Percentiles rank a stretch among this genome's conserved stretches.
Evolutionary conservation across 2,113 vertebrate genomes (phyloP).

Genomic region (Phocoena sinus): DNA sequence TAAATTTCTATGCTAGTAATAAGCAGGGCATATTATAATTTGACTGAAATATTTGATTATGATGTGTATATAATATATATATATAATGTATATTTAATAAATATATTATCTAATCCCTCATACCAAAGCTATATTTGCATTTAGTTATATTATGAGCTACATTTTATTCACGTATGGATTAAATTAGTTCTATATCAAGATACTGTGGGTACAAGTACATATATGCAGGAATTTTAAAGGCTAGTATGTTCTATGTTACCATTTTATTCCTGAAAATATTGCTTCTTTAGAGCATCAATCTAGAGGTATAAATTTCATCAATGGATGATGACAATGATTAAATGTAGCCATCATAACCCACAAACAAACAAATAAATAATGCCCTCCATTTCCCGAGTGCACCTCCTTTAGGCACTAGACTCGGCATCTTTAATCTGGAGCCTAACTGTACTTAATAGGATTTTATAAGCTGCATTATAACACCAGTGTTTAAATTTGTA

Average conservation of each 20-base stretch:
- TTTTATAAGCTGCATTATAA: not conserved
- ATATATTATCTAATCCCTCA: not conserved
- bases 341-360: not conserved
- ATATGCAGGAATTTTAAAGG: not conserved
- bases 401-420: not conserved
- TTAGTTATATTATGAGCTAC: not conserved
- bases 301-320: not conserved
- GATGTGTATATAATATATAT: not conserved
- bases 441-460: not conserved
- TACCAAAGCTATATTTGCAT: not conserved
- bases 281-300: not conserved
- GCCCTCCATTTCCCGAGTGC: not conserved
- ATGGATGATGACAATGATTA: not conserved
- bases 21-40: not conserved
- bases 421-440: conserved; percentile 4
- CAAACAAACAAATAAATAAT: not conserved
- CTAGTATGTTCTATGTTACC: not conserved
- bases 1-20: not conserved
- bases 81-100: not conserved
- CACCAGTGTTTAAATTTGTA: not conserved
- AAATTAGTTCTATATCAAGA: not conserved
- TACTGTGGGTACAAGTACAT: not conserved
- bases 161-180: not conserved
- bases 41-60: not conserved
- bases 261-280: conserved; percentile 4